Evolutionary conservation across 2,797 vertebrate genomes (phyloP).

Genomic region (Leucoraja ocellata): DNA sequence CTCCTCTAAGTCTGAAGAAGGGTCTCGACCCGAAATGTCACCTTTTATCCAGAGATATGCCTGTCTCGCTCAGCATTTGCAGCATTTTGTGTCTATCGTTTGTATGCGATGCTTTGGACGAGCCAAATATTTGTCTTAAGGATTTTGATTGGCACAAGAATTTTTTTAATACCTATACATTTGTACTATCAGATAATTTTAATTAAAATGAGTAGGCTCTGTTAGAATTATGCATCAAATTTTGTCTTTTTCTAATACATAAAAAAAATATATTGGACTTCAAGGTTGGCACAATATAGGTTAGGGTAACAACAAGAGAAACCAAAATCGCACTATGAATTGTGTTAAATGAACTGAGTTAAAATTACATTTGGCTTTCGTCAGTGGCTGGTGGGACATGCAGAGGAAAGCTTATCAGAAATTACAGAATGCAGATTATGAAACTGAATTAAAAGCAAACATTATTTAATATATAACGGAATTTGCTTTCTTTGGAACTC

Average conservation of each 20-base stretch:
- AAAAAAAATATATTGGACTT: not conserved
- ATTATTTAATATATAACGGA: not conserved
- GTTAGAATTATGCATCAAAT: not conserved
- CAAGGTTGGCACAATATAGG: not conserved
- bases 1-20: no score
- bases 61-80: no score
- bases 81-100: not conserved
- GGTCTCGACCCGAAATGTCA: no score
- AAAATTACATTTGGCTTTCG: not conserved
- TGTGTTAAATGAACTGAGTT: not conserved
- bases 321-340: not conserved
- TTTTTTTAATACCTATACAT: not conserved
- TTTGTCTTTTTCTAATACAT: not conserved
- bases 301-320: not conserved
- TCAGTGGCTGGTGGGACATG: not conserved
- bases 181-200: not conserved
- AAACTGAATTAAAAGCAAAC: not conserved
- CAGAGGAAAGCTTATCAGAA: not conserved
- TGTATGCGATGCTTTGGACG: not conserved
- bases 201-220: not conserved
- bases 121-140: not conserved
- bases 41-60: no score
- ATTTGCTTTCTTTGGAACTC: constrained; percentile 29
- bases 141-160: not conserved
- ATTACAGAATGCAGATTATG: not conserved